These are phyloP conservation scores for Coremacera marginata DNA, from an alignment of 2,888 invertebrate genomes.

Conservation along the genomic window DNA sequence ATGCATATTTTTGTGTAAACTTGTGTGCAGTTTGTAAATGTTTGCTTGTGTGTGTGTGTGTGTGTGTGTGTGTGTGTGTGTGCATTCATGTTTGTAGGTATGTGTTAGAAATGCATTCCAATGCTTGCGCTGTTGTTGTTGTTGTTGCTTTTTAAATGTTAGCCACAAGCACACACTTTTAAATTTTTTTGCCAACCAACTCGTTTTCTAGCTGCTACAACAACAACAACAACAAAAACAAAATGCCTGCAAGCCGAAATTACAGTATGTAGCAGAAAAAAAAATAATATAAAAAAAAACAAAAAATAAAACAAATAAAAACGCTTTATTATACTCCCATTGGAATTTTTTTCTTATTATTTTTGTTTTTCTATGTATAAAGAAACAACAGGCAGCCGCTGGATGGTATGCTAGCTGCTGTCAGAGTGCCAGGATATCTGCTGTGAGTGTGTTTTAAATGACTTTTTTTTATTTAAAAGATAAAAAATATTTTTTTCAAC, in stretches of 20 bases:
- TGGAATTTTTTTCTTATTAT: neutral
- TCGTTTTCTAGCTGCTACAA: neutral
- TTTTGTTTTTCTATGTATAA: neutral
- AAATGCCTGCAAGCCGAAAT: neutral
- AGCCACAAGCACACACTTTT: neutral
- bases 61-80: neutral
- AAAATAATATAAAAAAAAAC: neutral
- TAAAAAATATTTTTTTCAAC: neutral
- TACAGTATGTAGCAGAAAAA: neutral
- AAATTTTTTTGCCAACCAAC: neutral
- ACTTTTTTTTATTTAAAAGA: neutral
- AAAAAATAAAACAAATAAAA: neutral
- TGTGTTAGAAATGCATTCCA: slow-evolving; percentile 21
- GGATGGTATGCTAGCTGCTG: neutral
- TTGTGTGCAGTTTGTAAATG: neutral
- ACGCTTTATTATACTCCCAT: neutral
- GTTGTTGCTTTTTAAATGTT: neutral
- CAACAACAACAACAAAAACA: neutral
- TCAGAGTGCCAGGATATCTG: neutral
- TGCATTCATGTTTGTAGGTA: neutral
- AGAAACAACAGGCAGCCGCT: neutral
- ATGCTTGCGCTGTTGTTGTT: neutral
- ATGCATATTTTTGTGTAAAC: slow-evolving; percentile 14
- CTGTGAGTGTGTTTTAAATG: too few relatives aligned
- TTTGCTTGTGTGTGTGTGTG: neutral